These are phyloP conservation scores for Eueides isabella DNA, from an alignment of 1,140 invertebrate genomes.

Conservation along the genomic window DNA sequence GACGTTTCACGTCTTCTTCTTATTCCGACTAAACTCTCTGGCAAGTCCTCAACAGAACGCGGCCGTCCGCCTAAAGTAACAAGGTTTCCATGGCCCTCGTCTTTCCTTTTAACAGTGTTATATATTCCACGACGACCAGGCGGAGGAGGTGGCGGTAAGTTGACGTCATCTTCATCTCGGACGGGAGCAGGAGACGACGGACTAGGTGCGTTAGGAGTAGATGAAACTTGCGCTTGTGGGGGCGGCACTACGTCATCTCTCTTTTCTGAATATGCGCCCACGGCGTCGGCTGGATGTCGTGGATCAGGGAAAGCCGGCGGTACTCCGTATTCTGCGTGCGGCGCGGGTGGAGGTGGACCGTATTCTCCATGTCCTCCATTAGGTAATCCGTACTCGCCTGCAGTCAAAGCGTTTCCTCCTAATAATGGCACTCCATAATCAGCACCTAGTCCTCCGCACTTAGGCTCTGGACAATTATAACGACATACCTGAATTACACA, in stretches of 20 bases:
- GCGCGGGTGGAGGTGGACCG: conserved; percentile 83
- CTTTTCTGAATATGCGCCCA: conserved; percentile 91
- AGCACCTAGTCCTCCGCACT: conserved; percentile 88
- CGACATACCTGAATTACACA: conserved; percentile 97
- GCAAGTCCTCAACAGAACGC: conserved; percentile 89
- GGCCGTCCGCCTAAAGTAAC: conserved; percentile 92
- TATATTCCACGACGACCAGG: conserved; percentile 89
- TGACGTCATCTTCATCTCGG: conserved; percentile 82
- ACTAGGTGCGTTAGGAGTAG: conserved; percentile 85
- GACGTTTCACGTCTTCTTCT: conserved; percentile 85
- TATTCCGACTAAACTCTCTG: conserved; percentile 87
- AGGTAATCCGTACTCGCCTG: conserved; percentile 87
- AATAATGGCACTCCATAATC: conserved; percentile 88
- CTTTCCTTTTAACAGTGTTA: conserved; percentile 92
- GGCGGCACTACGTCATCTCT: conserved; percentile 90
- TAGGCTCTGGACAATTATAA: conserved; percentile 95
- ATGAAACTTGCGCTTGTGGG: conserved; percentile 88
- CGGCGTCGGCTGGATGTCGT: conserved; percentile 89
- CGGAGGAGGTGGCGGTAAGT: conserved; percentile 90
- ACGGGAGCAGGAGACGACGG: conserved; percentile 86
- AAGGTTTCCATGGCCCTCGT: conserved; percentile 89
- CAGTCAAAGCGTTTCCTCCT: conserved; percentile 82
- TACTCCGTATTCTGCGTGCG: conserved; percentile 87
- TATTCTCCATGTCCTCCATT: conserved; percentile 86
- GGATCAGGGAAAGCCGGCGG: conserved; percentile 92